Base-by-base conservation (phyloP, 2,113 vertebrate genomes). In the Centropus unirufus region DNA sequence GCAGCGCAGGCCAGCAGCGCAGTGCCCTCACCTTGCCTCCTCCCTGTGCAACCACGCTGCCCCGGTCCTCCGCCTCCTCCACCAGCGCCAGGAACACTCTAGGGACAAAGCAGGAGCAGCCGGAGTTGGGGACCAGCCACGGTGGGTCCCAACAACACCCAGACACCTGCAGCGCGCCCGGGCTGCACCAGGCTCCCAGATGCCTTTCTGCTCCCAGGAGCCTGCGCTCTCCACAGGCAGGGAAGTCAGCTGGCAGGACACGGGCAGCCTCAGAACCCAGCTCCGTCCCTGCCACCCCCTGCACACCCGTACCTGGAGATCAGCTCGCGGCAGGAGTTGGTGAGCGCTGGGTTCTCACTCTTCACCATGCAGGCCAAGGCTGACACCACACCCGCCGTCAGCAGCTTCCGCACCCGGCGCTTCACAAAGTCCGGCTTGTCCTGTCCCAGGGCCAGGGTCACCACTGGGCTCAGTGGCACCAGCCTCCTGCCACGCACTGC, bases 81-180 rank as follows among this genome's bases (percentile, higher is more conserved):
- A 99, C 99, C 93, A 99, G 93, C 1, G 99, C 99, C 98, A 99
- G 97, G 93, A 99, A 99, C 68, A 99, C 99, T 93, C 99, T 99
- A 62, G 5, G 13, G 70, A 86, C 55, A 95, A 54, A 88, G 9
- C 0, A 0, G 13, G 3, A 80, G 44, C 23, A 52, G 22, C 23
- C 54, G 19, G 26, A 83, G 11, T 30, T 23, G 4, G 17, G 52
- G 26, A 42, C 30, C 24, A 36, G 39, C 27, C 1, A 1, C 23
- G 13, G 8, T 1, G 15, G 12, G 23, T 17, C 20, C 47, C 66
- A 46, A 18, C 36, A 30, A 30, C 40, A 64, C 34, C 6, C 14
- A 5, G 12, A 24, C 14, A 27, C 5, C 14, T 1, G 3, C n/a
- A n/a, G 47, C 0, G 0, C 14, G 62, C 19, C 14, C 36, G 21